Evolutionary conservation across 2,113 vertebrate species (phyloP), one percentile per base, ranked within the genome.

Genomic region (Neoarius graeffei): DNA sequence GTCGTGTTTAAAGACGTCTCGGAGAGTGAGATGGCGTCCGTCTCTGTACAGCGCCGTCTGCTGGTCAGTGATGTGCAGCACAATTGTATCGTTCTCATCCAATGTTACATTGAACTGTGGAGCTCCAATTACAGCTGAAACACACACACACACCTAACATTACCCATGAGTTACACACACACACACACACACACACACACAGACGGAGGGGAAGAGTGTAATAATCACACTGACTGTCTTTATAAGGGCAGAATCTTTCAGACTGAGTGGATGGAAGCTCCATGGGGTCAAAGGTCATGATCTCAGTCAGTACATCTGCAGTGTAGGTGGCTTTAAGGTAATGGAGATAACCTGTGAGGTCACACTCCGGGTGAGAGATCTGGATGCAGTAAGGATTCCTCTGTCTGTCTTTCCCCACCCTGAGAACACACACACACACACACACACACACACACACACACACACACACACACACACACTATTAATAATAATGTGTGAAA

Each of bases 231-330:
- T 91, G 94, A 99, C 98, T 99, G 27, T 98, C 92, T 76, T 0
- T 88, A 25, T 97, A 98, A 69, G 97, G 98, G 42, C 89, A 96
- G 93, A 99, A 98, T 3, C 4, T 0, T 0, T 92, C 86, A 7
- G 97, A 95, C 3, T 88, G 82, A 13, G 91, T 91, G 84, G 88
- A 94, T 13, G 91, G 93, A 0, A 91, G 81, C 0, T 96, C 95
- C 3, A 91, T 94, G 0, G 35, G 2, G 56, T 91, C 76, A 23
- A 81, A 11, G 17, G 15, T 91, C 56, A 7, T 4, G 1, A 0
- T 23, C 50, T 95, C 91, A n/a, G 95, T 96, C 10, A 92, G 5
- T 48, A 99, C 90, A 0, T 96, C 92, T 0, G 96, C 97, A 20
- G 15, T 25, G 4, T 96, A 99, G 0, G 30, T 87, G 84, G 94